Evolutionary conservation across 2,797 vertebrate species (phyloP), one percentile per base, ranked within the genome.

Genomic region (Bradypodion ventrale): DNA sequence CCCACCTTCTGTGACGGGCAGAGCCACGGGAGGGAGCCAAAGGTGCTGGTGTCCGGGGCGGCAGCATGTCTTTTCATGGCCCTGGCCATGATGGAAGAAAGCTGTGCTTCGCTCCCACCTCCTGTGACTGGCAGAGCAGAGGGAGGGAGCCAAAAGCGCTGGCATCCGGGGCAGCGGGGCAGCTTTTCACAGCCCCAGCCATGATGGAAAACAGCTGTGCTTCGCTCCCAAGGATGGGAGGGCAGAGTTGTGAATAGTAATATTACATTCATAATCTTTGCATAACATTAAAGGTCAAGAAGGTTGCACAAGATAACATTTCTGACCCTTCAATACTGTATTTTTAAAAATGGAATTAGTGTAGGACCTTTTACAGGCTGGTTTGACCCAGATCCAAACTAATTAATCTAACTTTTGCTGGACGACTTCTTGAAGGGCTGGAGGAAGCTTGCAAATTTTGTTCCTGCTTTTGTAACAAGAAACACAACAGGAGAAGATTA

Each of bases 291-390:
- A 83, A 83, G 21, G 65, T 62, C 65, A 77, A 49, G 2, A 25
- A n/a, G 29, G 12, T 63, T 35, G 40, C 12, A 19, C 23, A 82
- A 42, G 32, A 63, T 32, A 49, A 75, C 65, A 83, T 10, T 70
- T 83, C 52, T 77, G 37, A 32, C 82, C 52, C n/a, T 77, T 77
- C 44, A 83, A 83, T n/a, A 77, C 69, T 70, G 60, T 62, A 62
- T 78, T 70, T 46, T 4, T 32, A 46, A 46, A 49, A 60, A 37
- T 25, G 44, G 73, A 32, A 23, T 40, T 37, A 21, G 3, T 5
- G 19, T 2, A 56, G 59, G 70, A 75, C 69, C 44, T 60, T 75
- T 35, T 42, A 23, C 8, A 65, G 59, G 63, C 25, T 15, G 25
- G 15, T 13, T 29, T 25, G 1, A 13, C 32, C 69, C 35, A 44